Evolutionary conservation across 2,888 invertebrate species (phyloP), one percentile per base, ranked within the genome.

Genomic region (Danaus chrysippus): DNA sequence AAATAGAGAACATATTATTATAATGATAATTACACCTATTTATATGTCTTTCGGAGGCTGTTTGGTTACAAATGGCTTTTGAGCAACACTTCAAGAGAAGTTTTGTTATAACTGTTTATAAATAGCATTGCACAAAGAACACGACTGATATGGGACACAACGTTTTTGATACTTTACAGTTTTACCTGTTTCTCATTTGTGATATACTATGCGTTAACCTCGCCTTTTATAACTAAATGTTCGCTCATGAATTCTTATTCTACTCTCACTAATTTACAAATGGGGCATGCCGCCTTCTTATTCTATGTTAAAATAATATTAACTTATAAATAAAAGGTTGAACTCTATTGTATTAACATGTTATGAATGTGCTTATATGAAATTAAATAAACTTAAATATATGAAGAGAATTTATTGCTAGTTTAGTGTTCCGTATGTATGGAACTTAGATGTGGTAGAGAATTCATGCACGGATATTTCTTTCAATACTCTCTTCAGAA

Each of bases 91-190:
- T 90, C 90, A 90, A 87, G 86, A 83, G 74, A 76, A 79, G 80
- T 86, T 87, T 82, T 82, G 82, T 86, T 86, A 78, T 76, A 74
- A 79, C 82, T 82, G 78, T 85, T 86, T 83, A 80, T 81, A 82
- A 82, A 83, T 86, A 85, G 83, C 80, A 77, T 82, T 87, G 90
- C 90, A 89, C 89, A 88, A 90, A 90, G 83, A 83, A 84, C 81
- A 84, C 78, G 90, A 90, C 90, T 90, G 90, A 90, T 81, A 87
- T 76, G 90, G 90, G 90, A 90, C 90, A 88, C 90, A 90, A 87
- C 79, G 83, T 88, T 90, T 89, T 90, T 88, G 88, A 89, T 86
- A 86, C 84, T 85, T 88, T 86, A 76, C 84, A 84, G 73, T 86
- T 87, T 86, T 87, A 88, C 83, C 83, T 81, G 79, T 82, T 85